These are phyloP conservation scores for Panorpa germanica DNA, from an alignment of 2,888 invertebrate genomes.

Conservation along the genomic window DNA sequence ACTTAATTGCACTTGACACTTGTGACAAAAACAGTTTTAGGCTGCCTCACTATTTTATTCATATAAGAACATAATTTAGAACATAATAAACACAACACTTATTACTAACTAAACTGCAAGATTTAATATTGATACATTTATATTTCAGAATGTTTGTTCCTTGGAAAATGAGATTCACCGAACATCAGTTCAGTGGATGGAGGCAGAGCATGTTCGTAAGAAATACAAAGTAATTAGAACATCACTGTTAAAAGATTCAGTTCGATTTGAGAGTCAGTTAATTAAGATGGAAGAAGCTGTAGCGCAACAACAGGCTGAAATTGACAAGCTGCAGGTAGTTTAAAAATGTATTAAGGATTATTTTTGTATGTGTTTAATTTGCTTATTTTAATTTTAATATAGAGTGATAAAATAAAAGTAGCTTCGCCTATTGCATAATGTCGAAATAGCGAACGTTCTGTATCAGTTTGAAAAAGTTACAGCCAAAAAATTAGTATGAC, in stretches of 20 bases:
- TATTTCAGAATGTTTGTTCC: slow-evolving; percentile 40
- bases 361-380: slow-evolving; percentile 3
- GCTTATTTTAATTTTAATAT: slow-evolving; percentile 1
- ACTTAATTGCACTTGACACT: background rate
- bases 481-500: too few species aligned
- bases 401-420: slow-evolving; percentile 4
- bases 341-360: slow-evolving; percentile 7
- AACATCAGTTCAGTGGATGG: slow-evolving; percentile 62
- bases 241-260: slow-evolving; percentile 47
- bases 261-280: slow-evolving; percentile 53
- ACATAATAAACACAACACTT: slow-evolving; percentile 7
- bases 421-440: too few species aligned
- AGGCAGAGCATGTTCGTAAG: slow-evolving; percentile 59
- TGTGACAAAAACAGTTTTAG: background rate
- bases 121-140: too few species aligned
- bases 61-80: slow-evolving; percentile 8
- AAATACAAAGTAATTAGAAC: slow-evolving; percentile 56
- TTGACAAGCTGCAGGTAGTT: slow-evolving; percentile 47
- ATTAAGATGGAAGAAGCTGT: slow-evolving; percentile 47
- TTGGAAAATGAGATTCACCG: slow-evolving; percentile 69
- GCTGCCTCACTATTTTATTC: slow-evolving; percentile 3
- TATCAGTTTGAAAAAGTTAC: too few species aligned
- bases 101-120: background rate
- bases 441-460: too few species aligned
- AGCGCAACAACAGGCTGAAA: slow-evolving; percentile 48